These are phyloP conservation scores for Leucophenga montana DNA, from an alignment of 2,888 invertebrate species.

Conservation along the genomic window DNA sequence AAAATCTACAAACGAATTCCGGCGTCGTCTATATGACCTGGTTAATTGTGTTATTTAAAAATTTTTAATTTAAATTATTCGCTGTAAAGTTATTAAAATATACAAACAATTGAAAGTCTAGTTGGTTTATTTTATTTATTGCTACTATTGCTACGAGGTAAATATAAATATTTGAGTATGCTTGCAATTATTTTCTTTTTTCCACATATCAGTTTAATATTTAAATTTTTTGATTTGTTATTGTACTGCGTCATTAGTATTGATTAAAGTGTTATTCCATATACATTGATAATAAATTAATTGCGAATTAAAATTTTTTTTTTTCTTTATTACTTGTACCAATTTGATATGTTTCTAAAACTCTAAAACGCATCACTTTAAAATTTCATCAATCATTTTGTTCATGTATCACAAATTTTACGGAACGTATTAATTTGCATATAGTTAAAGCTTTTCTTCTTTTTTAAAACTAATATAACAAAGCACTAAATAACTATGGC, in stretches of 20 bases:
- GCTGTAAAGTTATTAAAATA: too few species aligned
- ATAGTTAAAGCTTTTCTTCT: background rate
- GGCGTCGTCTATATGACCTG: background rate
- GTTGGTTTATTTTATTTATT: too few species aligned
- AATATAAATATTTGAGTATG: too few species aligned
- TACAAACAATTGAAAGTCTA: too few species aligned
- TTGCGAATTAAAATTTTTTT: constrained; percentile 20
- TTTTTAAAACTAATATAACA: background rate
- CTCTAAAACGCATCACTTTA: background rate
- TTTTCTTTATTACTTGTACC: constrained; percentile 40
- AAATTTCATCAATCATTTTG: constrained; percentile 50
- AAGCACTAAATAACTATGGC: too few species aligned
- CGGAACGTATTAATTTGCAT: constrained; percentile 28
- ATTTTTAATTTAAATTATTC: too few species aligned
- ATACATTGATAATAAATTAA: constrained; percentile 37
- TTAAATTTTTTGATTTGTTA: background rate
- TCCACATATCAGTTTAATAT: constrained; percentile 40
- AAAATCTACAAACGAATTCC: background rate
- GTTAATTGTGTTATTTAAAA: background rate
- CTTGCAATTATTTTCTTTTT: constrained; percentile 52
- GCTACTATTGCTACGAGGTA: too few species aligned
- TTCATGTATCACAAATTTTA: constrained; percentile 53
- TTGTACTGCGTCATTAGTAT: too few species aligned
- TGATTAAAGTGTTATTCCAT: too few species aligned
- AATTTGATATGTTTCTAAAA: constrained; percentile 59